A percentile compares a stretch with the other conserved stretches of the same genome.
Evolutionary conservation across 1,140 invertebrate species (phyloP).

Genomic region (Brachionus calyciflorus): DNA sequence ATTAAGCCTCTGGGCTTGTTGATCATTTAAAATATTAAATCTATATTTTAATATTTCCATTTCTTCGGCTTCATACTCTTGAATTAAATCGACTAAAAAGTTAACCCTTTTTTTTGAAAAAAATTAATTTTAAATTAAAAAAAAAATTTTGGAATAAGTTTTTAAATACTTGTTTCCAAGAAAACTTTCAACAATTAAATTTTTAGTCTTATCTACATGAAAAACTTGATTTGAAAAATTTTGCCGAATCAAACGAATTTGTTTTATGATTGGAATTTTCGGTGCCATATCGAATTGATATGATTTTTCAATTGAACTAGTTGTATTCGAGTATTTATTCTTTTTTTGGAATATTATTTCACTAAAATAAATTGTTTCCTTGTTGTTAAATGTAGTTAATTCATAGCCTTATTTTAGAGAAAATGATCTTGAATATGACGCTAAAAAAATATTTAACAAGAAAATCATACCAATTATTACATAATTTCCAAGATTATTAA

Average conservation of each 20-base stretch:
- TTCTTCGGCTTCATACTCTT: too few relatives aligned
- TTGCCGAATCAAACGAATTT: neutral
- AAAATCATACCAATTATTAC: neutral
- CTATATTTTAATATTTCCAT: neutral
- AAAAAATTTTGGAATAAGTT: too few relatives aligned
- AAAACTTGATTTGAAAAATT: neutral
- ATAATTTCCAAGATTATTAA: neutral
- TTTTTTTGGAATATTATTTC: neutral
- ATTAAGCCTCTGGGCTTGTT: neutral
- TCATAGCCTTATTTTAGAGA: neutral
- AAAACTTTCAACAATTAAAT: too few relatives aligned
- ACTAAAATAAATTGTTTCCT: neutral
- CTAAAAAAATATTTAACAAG: too few relatives aligned
- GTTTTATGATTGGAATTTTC: constrained; percentile 10
- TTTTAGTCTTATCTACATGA: neutral
- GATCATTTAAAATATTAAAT: constrained; percentile 5
- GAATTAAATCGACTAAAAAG: too few relatives aligned
- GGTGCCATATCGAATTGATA: neutral
- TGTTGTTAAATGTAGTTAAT: neutral
- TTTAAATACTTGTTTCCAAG: too few relatives aligned
- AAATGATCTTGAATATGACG: neutral
- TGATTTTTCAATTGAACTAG: neutral
- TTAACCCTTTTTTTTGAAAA: too few relatives aligned
- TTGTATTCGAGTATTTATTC: constrained; percentile 30
- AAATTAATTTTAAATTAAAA: too few relatives aligned